Evolutionary conservation across 1,140 invertebrate genomes (phyloP).

Genomic region (Anagrus nilaparvatae): DNA sequence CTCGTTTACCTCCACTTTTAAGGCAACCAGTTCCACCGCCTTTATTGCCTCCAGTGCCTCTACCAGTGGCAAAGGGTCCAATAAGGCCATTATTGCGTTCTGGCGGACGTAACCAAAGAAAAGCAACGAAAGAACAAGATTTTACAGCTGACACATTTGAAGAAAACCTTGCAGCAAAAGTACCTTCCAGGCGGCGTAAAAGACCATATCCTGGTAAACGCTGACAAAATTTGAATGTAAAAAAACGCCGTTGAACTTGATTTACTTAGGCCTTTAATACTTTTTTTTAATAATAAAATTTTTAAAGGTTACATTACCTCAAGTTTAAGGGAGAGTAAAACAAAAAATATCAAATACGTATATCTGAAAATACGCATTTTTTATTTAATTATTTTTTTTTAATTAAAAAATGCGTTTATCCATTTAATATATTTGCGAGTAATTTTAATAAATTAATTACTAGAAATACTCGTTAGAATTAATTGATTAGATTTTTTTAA

Average conservation of each 20-base stretch:
- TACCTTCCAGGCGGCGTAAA: background rate
- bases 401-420: no score
- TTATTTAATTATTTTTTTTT: no score
- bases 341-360: no score
- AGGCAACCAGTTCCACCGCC: background rate
- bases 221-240: slow-evolving; percentile 4
- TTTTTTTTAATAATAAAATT: background rate
- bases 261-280: background rate
- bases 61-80: slow-evolving; percentile 14
- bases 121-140: slow-evolving; percentile 27
- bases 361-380: no score
- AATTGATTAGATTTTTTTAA: no score
- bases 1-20: slow-evolving; percentile 9
- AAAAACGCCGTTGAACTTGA: background rate
- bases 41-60: slow-evolving; percentile 11
- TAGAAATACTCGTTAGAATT: no score
- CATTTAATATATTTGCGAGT: no score
- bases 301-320: no score
- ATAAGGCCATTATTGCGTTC: slow-evolving; percentile 9
- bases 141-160: slow-evolving; percentile 33
- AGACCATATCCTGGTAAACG: slow-evolving; percentile 1
- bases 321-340: no score
- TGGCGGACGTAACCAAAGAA: background rate
- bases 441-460: no score
- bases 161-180: slow-evolving; percentile 23